Evolutionary conservation across 30 jellyfish, hydroid and myxozoan species (phyloP).

Genomic region (Euphysa ruthae): DNA sequence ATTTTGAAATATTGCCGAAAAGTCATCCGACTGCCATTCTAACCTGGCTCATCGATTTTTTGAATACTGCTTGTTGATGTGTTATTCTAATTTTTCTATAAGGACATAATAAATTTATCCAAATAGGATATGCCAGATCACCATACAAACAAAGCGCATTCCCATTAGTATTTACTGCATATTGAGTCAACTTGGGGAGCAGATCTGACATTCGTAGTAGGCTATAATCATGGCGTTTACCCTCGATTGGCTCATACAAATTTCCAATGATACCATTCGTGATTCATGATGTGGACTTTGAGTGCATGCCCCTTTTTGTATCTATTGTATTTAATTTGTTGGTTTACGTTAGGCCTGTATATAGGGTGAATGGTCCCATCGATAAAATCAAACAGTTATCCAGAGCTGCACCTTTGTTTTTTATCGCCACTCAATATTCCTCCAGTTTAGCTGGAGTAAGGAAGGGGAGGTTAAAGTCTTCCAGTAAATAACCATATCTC

Average conservation of each 20-base stretch:
- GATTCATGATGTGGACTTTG: not conserved
- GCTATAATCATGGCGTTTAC: conserved; percentile 22
- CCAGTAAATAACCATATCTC: conserved; percentile 16
- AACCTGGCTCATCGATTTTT: conserved; percentile 30
- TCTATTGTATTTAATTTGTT: not conserved
- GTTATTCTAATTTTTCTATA: conserved; percentile 4
- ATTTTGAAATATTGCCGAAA: conserved; percentile 25
- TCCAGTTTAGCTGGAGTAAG: conserved; percentile 10
- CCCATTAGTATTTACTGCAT: conserved; percentile 12
- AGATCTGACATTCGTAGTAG: conserved; percentile 18
- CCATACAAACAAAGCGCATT: conserved; percentile 30
- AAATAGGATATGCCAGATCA: conserved; percentile 20
- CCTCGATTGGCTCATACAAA: conserved; percentile 11
- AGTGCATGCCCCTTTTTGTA: conserved; percentile 31
- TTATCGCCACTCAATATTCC: too few species aligned
- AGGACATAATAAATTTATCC: conserved; percentile 27
- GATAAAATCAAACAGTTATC: conserved; percentile 9
- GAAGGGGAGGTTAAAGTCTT: conserved; percentile 13
- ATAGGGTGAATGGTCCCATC: conserved; percentile 4
- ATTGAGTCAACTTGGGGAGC: conserved; percentile 18
- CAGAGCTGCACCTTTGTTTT: conserved; percentile 25
- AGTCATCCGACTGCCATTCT: conserved; percentile 13
- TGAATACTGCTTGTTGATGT: conserved; percentile 11
- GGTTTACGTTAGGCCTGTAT: conserved; percentile 7
- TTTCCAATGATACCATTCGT: conserved; percentile 11